These are phyloP conservation scores for Sipha maydis DNA, from an alignment of 2,888 invertebrate species.

Conservation along the genomic window DNA sequence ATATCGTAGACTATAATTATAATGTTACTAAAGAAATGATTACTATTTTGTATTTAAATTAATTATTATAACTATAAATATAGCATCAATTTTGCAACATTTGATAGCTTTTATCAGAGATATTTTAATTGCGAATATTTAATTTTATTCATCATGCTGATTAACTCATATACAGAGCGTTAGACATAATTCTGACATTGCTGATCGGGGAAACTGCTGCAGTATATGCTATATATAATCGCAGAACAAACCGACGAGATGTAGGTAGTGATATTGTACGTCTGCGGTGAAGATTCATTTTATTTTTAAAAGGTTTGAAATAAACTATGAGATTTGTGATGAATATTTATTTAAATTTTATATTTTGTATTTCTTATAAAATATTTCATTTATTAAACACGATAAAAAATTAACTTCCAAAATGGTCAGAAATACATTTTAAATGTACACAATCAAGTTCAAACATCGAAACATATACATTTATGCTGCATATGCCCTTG, in stretches of 20 bases:
- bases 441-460: not conserved
- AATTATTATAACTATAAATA: constrained; percentile 30
- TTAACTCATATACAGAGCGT: not conserved
- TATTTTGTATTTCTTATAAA: not conserved
- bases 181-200: not conserved
- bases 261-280: not conserved
- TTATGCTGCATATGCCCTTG: constrained; percentile 18
- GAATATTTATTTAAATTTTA: not conserved
- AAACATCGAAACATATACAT: not conserved
- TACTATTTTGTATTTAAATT: not conserved
- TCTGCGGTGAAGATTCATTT: not conserved
- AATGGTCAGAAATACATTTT: not conserved
- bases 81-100: constrained; percentile 23
- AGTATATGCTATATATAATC: no score
- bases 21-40: not conserved
- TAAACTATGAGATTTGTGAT: not conserved
- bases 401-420: constrained; percentile 4
- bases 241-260: no score
- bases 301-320: not conserved
- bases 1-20: not conserved
- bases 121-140: not conserved
- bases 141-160: not conserved
- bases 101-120: not conserved
- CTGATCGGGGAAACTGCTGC: no score
- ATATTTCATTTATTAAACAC: not conserved